Conservation (phyloP, 2,113 vertebrate species). For the Gavialis gangeticus region DNA sequence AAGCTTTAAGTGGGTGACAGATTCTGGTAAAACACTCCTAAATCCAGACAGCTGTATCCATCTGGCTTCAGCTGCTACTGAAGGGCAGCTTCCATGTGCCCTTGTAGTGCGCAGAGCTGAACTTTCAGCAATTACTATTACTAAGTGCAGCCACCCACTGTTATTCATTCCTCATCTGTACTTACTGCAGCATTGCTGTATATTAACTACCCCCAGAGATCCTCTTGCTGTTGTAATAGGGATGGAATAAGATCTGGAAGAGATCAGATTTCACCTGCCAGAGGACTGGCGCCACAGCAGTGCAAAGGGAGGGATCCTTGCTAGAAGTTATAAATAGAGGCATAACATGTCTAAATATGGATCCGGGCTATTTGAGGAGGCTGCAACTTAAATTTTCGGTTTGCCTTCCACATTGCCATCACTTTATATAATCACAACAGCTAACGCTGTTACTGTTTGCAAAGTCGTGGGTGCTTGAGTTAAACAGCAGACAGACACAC, state of each 20-base stretch:
- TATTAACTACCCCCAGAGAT: no score
- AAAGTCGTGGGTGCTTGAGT: neutral
- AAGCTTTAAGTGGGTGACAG: neutral
- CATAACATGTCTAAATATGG: neutral
- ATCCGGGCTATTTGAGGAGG: rapidly evolving
- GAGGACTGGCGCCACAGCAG: neutral
- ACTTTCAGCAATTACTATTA: neutral
- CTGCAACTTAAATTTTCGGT: neutral
- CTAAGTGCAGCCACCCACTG: no score
- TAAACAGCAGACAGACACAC: neutral
- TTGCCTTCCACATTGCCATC: rapidly evolving
- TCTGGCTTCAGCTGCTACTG: neutral
- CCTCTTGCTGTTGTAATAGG: neutral
- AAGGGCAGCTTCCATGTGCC: neutral
- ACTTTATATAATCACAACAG: rapidly evolving
- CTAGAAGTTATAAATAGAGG: rapidly evolving
- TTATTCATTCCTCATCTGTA: no score
- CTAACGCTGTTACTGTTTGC: rapidly evolving
- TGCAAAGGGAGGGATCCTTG: neutral
- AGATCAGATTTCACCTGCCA: neutral
- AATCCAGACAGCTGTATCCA: neutral
- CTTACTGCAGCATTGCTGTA: neutral
- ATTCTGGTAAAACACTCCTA: neutral
- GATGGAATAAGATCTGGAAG: neutral
- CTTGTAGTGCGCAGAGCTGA: no score